These are phyloP conservation scores for Cecidostiba fungosa DNA, from an alignment of 2,888 invertebrate species.

Conservation along the genomic window DNA sequence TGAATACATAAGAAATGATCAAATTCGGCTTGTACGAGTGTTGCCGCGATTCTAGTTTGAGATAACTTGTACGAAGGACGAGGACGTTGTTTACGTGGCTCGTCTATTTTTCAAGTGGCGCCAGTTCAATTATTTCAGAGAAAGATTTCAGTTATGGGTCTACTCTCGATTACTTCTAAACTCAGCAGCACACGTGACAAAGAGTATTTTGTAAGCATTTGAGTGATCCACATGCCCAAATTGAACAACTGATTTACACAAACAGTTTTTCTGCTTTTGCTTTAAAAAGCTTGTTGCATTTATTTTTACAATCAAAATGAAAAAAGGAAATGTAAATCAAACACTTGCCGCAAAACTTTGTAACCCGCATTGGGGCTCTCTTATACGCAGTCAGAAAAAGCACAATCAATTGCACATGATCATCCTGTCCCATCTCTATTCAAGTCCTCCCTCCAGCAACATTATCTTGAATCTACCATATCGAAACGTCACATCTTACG, in stretches of 20 bases:
- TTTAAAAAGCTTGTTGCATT: neutral
- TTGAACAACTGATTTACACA: too few relatives aligned
- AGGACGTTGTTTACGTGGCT: constrained; percentile 11
- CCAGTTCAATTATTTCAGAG: neutral
- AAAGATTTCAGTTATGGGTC: neutral
- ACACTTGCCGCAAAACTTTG: neutral
- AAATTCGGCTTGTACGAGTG: neutral
- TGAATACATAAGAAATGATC: constrained; percentile 34
- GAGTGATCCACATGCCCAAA: too few relatives aligned
- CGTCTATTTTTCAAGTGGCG: constrained; percentile 28
- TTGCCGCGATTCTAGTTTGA: neutral
- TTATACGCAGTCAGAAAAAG: constrained; percentile 36
- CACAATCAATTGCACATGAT: constrained; percentile 53
- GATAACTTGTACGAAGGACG: constrained; percentile 28
- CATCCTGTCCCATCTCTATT: constrained; percentile 50
- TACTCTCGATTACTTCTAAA: neutral
- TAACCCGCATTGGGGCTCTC: neutral
- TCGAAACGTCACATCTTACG: constrained; percentile 35
- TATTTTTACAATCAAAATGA: neutral
- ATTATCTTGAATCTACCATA: constrained; percentile 50
- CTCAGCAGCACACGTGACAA: too few relatives aligned
- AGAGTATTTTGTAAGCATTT: too few relatives aligned
- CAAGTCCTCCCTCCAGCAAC: constrained; percentile 30
- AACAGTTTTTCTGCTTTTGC: too few relatives aligned
- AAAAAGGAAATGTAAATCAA: too few relatives aligned